Evolutionary conservation across 2,797 vertebrate genomes (phyloP), one percentile per base, ranked within the genome.

Genomic region (Halcyon chelicuti): DNA sequence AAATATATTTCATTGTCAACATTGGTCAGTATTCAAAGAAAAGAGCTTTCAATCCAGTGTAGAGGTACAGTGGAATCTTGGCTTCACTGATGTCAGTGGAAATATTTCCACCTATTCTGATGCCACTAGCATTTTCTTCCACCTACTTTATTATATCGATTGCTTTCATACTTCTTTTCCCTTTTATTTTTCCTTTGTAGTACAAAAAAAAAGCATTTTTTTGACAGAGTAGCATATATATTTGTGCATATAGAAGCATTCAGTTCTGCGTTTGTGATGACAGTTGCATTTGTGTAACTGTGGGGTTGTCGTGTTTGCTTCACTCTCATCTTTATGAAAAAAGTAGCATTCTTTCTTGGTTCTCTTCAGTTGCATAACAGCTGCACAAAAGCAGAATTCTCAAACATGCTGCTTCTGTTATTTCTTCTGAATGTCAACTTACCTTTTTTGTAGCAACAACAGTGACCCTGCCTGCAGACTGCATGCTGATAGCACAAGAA

Each of bases 1-100:
- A 75, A 89, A 93, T 96, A 58, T 11, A 70, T 42, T 68, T 90
- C 47, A 44, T 68, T 95, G 91, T 93, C 82, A 88, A 8, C 1
- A 8, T 68, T 60, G 82, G 73, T 90, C 76, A 70, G 39, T 39
- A 58, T 52, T 85, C 20, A 58, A 71, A 88, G 52, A 75, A 65
- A 71, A 93, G 61, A 80, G 55, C 52, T 70, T 76, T 75, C 83
- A 75, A 2, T 91, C 44, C 19, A 15, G 7, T 25, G 3, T 2
- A 54, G 49, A 72, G 21, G 10, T 55, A n/a, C 40, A 51, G 61
- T 40, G n/a, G 31, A 91, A 88, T 90, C 39, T 57, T 71, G 52
- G 54, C 23, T 71, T 87, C 11, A 26, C 8, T 4, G 4, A 46
- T 82, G 5, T 44, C 44, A 49, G 17, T 55, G 25, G 51, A 57